Percentiles rank a stretch among this genome's conserved stretches.
These are phyloP conservation scores for Calephelis perditalis DNA, from an alignment of 2,888 invertebrate species.

Conservation along the genomic window DNA sequence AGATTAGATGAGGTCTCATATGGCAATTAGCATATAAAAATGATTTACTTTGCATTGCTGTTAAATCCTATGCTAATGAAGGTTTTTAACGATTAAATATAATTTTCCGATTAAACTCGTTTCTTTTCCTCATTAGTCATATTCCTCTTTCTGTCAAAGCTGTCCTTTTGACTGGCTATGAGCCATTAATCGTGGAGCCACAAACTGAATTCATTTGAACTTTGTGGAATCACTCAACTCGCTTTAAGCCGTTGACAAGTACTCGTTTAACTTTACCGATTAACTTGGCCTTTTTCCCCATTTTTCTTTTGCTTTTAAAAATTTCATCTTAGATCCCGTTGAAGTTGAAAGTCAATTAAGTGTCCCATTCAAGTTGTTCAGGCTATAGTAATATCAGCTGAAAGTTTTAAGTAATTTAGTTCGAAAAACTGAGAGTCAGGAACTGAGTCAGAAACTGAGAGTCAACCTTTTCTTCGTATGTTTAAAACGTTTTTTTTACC, in stretches of 20 bases:
- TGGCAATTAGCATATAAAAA: too few relatives aligned
- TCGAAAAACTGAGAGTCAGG: background rate
- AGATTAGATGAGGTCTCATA: too few relatives aligned
- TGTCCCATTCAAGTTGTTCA: slow-evolving; percentile 19
- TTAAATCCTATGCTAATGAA: too few relatives aligned
- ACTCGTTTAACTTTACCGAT: slow-evolving; percentile 55
- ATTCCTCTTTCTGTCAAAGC: slow-evolving; percentile 8
- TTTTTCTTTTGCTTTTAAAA: slow-evolving; percentile 25
- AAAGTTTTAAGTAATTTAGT: slow-evolving; percentile 17
- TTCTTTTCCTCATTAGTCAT: background rate
- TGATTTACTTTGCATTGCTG: too few relatives aligned
- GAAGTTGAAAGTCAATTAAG: slow-evolving; percentile 26
- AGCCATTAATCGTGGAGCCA: slow-evolving; percentile 27
- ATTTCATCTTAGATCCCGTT: slow-evolving; percentile 19
- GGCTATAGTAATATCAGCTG: slow-evolving; percentile 14
- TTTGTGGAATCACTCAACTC: slow-evolving; percentile 44
- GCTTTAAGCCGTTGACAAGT: slow-evolving; percentile 49
- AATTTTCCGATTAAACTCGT: background rate
- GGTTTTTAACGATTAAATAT: too few relatives aligned
- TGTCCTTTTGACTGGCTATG: slow-evolving; percentile 15
- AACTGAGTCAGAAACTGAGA: too few relatives aligned
- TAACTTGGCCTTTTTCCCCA: slow-evolving; percentile 44
- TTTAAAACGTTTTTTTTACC: too few relatives aligned
- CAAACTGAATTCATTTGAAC: slow-evolving; percentile 31
- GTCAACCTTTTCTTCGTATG: background rate